Conservation (phyloP, 2,113 vertebrate species). For the Eulemur macaco region DNA sequence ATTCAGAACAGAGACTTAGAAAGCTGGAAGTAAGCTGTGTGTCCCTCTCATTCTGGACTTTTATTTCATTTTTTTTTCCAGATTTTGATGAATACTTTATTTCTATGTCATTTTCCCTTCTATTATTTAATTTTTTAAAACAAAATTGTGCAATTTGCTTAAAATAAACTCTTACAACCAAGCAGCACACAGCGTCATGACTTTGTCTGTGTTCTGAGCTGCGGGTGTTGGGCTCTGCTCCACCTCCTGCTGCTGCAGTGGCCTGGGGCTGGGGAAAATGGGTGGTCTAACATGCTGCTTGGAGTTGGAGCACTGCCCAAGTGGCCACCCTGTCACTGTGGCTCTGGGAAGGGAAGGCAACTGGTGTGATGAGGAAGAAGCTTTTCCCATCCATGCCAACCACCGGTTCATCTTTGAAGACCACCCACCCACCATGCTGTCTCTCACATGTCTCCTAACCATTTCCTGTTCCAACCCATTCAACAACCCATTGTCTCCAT, state of each 20-base stretch:
- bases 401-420: background rate
- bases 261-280: background rate
- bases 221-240: rapidly evolving
- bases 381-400: background rate
- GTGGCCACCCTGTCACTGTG: background rate
- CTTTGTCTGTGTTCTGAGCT: background rate
- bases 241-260: background rate
- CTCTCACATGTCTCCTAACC: background rate
- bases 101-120: too few relatives aligned
- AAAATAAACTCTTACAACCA: background rate
- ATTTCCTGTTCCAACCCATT: background rate
- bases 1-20: background rate
- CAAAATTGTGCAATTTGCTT: too few relatives aligned
- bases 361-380: background rate
- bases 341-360: background rate
- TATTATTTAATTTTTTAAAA: too few relatives aligned
- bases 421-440: too few relatives aligned
- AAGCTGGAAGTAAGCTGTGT: background rate
- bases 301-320: background rate
- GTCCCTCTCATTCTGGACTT: background rate
- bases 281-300: background rate
- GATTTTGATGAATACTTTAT: too few relatives aligned
- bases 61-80: too few relatives aligned
- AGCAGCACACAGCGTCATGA: background rate
- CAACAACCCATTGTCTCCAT: background rate